Evolutionary conservation across 2,113 vertebrate genomes (phyloP).

Genomic region (Prochilodus magdalenae): DNA sequence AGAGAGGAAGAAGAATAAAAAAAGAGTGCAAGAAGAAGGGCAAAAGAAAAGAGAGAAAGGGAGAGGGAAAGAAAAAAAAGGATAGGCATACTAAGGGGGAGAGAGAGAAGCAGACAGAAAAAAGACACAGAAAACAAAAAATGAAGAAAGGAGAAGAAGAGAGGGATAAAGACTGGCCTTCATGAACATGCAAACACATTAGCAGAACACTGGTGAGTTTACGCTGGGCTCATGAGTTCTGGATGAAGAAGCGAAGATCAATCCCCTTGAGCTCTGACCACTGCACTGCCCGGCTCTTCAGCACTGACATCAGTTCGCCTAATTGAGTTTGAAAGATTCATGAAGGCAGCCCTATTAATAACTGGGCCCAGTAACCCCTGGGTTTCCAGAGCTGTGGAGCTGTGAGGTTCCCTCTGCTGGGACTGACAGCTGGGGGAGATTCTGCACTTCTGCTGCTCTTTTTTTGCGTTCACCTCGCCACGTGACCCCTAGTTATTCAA

Average conservation of each 20-base stretch:
- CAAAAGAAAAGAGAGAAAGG: background rate
- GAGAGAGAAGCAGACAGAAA: background rate
- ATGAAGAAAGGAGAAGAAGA: background rate
- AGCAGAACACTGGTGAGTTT: background rate
- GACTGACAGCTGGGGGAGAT: background rate
- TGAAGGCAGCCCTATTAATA: conserved; percentile 68
- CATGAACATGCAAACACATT: background rate
- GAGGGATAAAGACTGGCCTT: background rate
- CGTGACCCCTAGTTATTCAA: too few species aligned
- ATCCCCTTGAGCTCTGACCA: conserved; percentile 51
- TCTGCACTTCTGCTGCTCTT: background rate
- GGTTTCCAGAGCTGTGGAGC: background rate
- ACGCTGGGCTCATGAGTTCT: conserved; percentile 43
- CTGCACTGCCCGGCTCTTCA: conserved; percentile 47
- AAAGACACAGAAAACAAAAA: background rate
- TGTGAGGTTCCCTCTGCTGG: background rate
- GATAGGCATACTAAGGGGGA: background rate
- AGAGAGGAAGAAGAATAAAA: too few species aligned
- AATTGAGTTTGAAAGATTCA: conserved; percentile 71
- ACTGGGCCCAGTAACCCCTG: conserved; percentile 8
- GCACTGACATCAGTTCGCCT: conserved; percentile 55
- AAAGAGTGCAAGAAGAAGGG: background rate
- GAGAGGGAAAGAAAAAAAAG: background rate
- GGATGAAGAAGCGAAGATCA: conserved; percentile 25
- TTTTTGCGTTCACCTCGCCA: background rate